These are phyloP conservation scores for Nephila pilipes DNA, from an alignment of 1,140 invertebrate genomes.

Conservation along the genomic window DNA sequence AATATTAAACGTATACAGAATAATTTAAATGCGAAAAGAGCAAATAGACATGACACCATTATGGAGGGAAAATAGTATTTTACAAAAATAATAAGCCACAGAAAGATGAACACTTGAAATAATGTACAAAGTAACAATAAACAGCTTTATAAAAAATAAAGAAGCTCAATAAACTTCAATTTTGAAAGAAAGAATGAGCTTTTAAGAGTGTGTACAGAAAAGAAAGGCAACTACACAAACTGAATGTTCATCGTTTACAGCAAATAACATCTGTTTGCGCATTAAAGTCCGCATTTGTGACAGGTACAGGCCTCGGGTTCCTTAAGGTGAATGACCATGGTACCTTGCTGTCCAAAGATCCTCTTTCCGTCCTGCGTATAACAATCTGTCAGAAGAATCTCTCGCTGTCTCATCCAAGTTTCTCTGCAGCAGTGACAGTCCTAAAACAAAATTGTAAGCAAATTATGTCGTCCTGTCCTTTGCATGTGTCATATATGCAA, in stretches of 20 bases:
- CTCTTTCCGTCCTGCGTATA: constrained; percentile 92
- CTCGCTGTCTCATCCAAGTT: constrained; percentile 90
- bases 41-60: no score
- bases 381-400: constrained; percentile 91
- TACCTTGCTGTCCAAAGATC: constrained; percentile 85
- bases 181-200: not conserved
- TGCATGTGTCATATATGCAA: not conserved
- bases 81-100: no score
- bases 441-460: constrained; percentile 82
- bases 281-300: constrained; percentile 88
- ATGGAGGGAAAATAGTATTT: no score
- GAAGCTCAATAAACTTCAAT: not conserved
- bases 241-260: not conserved
- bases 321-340: constrained; percentile 90
- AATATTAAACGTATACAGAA: no score
- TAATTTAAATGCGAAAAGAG: no score
- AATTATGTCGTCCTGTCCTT: not conserved
- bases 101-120: no score
- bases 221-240: not conserved
- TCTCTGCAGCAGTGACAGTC: constrained; percentile 95
- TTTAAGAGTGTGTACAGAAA: not conserved
- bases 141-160: not conserved
- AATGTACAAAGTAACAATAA: not conserved
- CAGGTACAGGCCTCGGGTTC: constrained; percentile 94
- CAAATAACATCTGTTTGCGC: not conserved